Base-by-base conservation (phyloP, 2,113 vertebrate species). In the Rhodinocichla rosea region DNA sequence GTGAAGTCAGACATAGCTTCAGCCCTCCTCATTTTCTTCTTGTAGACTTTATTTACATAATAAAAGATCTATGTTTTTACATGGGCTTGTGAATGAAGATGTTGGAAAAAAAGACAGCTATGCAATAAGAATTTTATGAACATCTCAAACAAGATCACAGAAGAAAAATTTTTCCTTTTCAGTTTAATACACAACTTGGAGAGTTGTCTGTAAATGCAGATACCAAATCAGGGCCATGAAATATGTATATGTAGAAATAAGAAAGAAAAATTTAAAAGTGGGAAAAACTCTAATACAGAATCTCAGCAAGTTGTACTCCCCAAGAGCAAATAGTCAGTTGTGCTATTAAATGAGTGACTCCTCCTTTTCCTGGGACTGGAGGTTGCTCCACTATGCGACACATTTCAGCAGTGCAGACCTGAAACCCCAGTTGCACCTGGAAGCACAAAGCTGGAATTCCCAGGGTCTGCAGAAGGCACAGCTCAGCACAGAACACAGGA, bases 361-460 rank as follows among this genome's bases (percentile, higher is more conserved):
- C 2, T 77, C 4, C 37, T 77, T 55, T 35, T 60, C 16, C 18
- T 83, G 71, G 32, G 30, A 32, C 39, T 22, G n/a, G 18, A 37
- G 16, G 15, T 47, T 5, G 2, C 40, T 78, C 10, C 42, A 24
- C 20, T 11, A 3, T 0, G 0, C 8, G 26, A 20, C 1, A 0
- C 7, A 0, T 45, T 20, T 24, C 2, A 1, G 42, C 47, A 42
- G 2, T 3, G 45, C 42, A 30, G 22, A 40, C 10, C 24, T 59
- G 19, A 16, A 53, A n/a, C 35, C 44, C 40, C 33, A 30, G 39
- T 0, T 71, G 52, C 13, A 4, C 2, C 3, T 5, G 7, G 35
- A 42, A 59, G n/a, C 13, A 77, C 13, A 59, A 14, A 35, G 13
- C 15, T 59, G 37, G 13, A 53, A 45, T 42, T 47, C 20, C 26